Percentiles rank a stretch among this genome's conserved stretches.
Evolutionary conservation across 2,113 vertebrate genomes (phyloP).

Genomic region (Numida meleagris): DNA sequence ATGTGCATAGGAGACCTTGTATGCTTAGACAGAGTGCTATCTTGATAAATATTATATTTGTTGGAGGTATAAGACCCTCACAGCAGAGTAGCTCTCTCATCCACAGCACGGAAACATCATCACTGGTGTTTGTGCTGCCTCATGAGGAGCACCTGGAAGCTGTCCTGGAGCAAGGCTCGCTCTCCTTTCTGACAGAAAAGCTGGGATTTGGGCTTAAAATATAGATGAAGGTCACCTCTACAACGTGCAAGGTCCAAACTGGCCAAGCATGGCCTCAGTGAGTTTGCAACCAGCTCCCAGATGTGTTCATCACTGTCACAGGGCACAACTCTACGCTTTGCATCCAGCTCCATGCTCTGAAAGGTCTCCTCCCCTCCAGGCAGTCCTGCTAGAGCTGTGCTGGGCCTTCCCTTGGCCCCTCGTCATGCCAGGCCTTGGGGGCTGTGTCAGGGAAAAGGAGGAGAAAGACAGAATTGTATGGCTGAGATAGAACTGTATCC

Average conservation of each 20-base stretch:
- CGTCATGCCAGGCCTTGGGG: neutral
- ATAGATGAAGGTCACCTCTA: neutral
- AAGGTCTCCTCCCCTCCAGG: neutral
- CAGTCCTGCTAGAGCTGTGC: neutral
- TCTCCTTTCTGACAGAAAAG: neutral
- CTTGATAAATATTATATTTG: neutral
- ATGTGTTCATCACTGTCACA: neutral
- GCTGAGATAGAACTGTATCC: neutral
- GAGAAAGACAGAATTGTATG: neutral
- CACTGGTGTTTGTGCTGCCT: neutral
- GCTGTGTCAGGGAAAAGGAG: neutral
- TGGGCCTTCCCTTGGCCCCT: neutral
- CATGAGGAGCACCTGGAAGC: neutral
- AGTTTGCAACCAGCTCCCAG: neutral
- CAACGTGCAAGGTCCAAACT: neutral
- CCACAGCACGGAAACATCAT: neutral
- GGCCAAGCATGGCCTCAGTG: neutral
- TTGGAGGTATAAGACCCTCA: neutral
- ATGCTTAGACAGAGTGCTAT: neutral
- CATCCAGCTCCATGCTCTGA: neutral
- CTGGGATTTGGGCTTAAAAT: neutral
- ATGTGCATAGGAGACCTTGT: slow-evolving; percentile 55
- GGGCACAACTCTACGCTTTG: neutral
- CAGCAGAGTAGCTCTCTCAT: neutral
- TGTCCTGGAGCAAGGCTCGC: neutral